phyloP scores from a whole-genome alignment of 2,888 invertebrate species.

The Drosophila putrida region DNA sequence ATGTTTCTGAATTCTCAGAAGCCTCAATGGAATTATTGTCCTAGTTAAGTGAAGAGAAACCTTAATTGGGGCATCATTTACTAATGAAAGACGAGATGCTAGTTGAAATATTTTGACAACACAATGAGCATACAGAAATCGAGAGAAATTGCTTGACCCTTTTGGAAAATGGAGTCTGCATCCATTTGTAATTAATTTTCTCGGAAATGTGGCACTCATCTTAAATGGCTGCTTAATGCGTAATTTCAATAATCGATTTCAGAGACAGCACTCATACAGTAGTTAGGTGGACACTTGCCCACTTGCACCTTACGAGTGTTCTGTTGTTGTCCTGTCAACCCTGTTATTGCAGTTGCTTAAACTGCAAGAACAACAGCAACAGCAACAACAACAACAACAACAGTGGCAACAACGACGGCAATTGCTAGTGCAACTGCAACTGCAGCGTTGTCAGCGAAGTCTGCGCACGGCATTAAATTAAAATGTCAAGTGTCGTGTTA shows the following conservation, averaged over 20 bases:
- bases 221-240: conserved; percentile 24
- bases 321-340: conserved; percentile 34
- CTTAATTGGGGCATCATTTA: conserved; percentile 32
- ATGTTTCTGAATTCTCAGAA: not conserved
- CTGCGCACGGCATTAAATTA: conserved; percentile 79
- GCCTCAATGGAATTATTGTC: conserved; percentile 8
- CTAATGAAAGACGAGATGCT: conserved; percentile 28
- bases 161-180: conserved; percentile 21
- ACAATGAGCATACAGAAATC: not conserved
- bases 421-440: conserved; percentile 1
- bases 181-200: conserved; percentile 57
- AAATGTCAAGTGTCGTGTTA: conserved; percentile 81
- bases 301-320: conserved; percentile 5
- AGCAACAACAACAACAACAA: not conserved
- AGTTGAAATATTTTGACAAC: conserved; percentile 18
- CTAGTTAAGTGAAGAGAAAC: conserved; percentile 22
- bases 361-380: conserved; percentile 8
- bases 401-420: conserved; percentile 6
- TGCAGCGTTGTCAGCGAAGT: conserved; percentile 44
- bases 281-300: conserved; percentile 21
- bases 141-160: conserved; percentile 2
- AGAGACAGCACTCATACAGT: not conserved
- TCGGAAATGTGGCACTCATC: conserved; percentile 32
- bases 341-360: conserved; percentile 22
- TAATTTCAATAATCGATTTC: conserved; percentile 56